phyloP scores from a whole-genome alignment of 2,888 invertebrate genomes.

The Ornithoptera alexandrae region DNA sequence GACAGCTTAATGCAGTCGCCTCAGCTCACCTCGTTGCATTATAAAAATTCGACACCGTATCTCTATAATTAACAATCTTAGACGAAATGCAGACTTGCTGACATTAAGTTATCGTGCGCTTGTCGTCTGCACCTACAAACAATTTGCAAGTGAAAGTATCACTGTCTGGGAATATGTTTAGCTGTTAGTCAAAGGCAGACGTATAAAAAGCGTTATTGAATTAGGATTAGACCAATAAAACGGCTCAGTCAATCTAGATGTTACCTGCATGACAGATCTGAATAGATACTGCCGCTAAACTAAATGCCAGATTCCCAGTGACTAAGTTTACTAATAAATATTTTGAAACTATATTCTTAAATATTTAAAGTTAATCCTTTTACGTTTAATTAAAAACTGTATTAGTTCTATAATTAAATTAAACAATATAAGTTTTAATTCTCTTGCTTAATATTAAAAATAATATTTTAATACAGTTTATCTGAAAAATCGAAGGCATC shows the following conservation, averaged over 20 bases:
- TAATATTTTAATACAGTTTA: no score
- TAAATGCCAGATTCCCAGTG: constrained; percentile 79
- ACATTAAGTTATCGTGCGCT: constrained; percentile 66
- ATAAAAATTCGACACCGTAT: constrained; percentile 39
- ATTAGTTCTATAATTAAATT: background rate
- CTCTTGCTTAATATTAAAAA: no score
- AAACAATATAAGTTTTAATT: no score
- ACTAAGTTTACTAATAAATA: constrained; percentile 48
- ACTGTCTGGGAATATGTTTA: constrained; percentile 47
- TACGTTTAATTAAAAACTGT: background rate
- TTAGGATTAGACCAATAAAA: constrained; percentile 75
- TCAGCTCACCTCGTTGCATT: constrained; percentile 42
- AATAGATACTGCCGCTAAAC: constrained; percentile 61
- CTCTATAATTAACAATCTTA: constrained; percentile 55
- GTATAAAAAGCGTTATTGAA: constrained; percentile 69
- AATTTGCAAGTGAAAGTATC: constrained; percentile 71
- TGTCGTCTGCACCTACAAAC: constrained; percentile 59
- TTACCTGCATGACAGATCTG: constrained; percentile 72
- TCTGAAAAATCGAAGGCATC: no score
- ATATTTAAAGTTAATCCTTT: constrained; percentile 40
- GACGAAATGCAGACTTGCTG: constrained; percentile 66
- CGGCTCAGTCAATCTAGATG: constrained; percentile 73
- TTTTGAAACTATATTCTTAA: constrained; percentile 37
- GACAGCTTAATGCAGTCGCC: constrained; percentile 59
- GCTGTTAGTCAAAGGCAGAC: constrained; percentile 56